These are phyloP conservation scores for Siniperca scherzeri DNA, from an alignment of 2,797 vertebrate species.

Conservation along the genomic window DNA sequence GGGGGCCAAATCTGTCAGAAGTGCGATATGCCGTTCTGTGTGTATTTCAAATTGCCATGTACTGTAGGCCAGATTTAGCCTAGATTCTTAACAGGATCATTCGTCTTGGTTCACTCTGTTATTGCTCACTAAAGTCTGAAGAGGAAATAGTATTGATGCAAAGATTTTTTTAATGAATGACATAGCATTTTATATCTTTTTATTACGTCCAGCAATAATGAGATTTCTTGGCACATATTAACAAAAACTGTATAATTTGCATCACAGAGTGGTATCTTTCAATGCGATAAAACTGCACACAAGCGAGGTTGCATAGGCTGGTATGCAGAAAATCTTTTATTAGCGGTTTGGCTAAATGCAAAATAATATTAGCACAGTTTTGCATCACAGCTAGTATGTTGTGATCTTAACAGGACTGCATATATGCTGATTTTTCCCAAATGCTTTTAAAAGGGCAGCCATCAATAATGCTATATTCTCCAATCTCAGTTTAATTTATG, in stretches of 20 bases:
- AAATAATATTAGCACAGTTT: conserved; percentile 15
- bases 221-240: not conserved
- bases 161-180: not conserved
- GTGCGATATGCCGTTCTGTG: conserved; percentile 31
- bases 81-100: conserved; percentile 10
- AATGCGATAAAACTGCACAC: not conserved
- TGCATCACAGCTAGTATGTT: conserved; percentile 25
- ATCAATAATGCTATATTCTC: conserved; percentile 66
- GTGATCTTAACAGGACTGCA: conserved; percentile 34
- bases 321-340: not conserved
- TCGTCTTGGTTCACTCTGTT: conserved; percentile 8
- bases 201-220: not conserved
- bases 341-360: not conserved
- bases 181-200: not conserved
- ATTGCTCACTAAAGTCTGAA: not conserved
- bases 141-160: not conserved
- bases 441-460: conserved; percentile 68
- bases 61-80: conserved; percentile 26
- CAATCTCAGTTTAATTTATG: conserved; percentile 65
- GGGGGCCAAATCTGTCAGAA: conserved; percentile 39
- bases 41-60: conserved; percentile 33
- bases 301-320: too few species aligned
- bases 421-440: conserved; percentile 64
- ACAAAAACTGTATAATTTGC: not conserved
- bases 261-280: not conserved